Conservation (phyloP, 2,888 invertebrate genomes). For the Conus canariensis region DNA sequence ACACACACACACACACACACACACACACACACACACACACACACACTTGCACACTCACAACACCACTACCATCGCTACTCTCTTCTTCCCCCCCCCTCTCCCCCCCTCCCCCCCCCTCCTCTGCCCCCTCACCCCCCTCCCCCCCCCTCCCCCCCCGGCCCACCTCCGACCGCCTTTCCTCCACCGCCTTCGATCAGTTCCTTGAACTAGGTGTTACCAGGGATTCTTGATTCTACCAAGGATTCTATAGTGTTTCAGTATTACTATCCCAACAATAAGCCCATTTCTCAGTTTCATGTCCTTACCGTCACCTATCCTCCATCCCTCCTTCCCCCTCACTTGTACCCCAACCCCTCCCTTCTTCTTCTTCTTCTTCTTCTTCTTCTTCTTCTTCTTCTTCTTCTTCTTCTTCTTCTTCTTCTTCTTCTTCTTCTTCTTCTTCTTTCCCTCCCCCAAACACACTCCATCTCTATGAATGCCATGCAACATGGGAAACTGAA, state of each 20-base stretch:
- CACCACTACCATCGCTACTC: too few species aligned
- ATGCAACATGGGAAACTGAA: not conserved
- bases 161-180: not conserved
- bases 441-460: not conserved
- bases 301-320: not conserved
- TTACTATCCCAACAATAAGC: too few species aligned
- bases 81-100: not conserved
- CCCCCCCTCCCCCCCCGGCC: not conserved
- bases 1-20: too few species aligned
- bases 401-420: not conserved
- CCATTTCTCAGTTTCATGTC: not conserved
- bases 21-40: too few species aligned
- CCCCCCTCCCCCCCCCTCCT: not conserved
- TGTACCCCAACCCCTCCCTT: not conserved
- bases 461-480: too few species aligned
- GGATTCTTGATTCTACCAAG: too few species aligned
- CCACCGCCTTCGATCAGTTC: not conserved
- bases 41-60: too few species aligned
- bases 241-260: too few species aligned
- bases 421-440: conserved; percentile 3
- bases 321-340: not conserved
- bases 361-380: conserved; percentile 5
- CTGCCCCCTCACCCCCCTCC: not conserved
- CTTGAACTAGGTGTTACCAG: too few species aligned
- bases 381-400: not conserved